Base-by-base conservation (phyloP, 2,113 vertebrate genomes). In the Lampris incognitus region DNA sequence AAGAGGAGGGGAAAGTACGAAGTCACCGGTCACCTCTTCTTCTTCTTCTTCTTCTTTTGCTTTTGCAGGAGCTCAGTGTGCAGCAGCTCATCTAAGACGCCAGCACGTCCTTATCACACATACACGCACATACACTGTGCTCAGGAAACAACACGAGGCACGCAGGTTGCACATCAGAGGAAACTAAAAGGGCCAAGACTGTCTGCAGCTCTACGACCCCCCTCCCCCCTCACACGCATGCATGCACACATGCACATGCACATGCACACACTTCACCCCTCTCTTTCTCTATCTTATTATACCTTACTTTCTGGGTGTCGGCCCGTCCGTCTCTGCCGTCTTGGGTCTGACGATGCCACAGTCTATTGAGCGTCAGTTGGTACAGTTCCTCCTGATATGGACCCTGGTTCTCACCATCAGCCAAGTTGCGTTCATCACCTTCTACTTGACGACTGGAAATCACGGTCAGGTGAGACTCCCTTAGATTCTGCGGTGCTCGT, bases 331-430 rank as follows among this genome's bases (percentile, higher is more conserved):
- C 24, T 24, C 72, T 56, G 8, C 70, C 48, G 66, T 59, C 13
- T 2, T 52, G 6, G 7, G 69, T 74, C 65, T 37, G 54, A 84
- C 69, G 36, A 93, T 89, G 89, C 62, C 73, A 63, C 78, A 81
- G 64, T 54, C 36, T 8, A 66, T 42, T 37, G 86, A 78, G 40
- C 61, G 85, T 37, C 78, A 55, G 11, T 71, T 92, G 36, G 40
- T 82, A 66, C 73, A 66, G 3, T 41, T 92, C 60, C 82, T 93
- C 66, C 67, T 93, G 48, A 44, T 88, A 58, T 94, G 93, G 93
- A 69, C 67, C 68, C 59, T 72, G 58, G 1, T 92, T 55, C 83
- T 93, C 1, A 89, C 92, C 50, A 41, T 91, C 8, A 44, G 72
- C 52, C 88, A 91, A 55, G 54, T 52, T 11, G 52, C 66, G 5